Base-by-base conservation (phyloP, 2,797 vertebrate species). In the Simalia tracyae region DNA sequence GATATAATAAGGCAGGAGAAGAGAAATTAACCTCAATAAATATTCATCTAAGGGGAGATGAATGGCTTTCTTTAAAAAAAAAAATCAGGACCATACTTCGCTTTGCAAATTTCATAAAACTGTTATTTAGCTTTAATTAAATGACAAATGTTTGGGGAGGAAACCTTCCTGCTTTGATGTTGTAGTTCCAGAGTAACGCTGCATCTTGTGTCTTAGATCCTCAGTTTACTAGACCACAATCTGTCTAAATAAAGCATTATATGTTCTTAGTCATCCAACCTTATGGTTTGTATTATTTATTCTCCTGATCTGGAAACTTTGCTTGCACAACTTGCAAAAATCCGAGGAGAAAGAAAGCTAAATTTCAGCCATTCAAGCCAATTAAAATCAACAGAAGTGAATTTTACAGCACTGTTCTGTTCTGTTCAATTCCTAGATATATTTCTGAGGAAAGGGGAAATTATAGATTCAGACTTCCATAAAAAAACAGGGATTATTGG, bases 371-470 rank as follows among this genome's bases (percentile, higher is more conserved):
- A 0, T 63, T 84, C 46, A 56, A 42, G 50, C 24, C 84, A 86
- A 61, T 64, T 64, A 84, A 31, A 59, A 57, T 42, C 90, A 86
- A 42, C 50, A 68, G 54, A 91, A 42, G 63, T 64, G 61, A 59
- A 91, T 28, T 91, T 91, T 86, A 91, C 54, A 31, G 54, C 14
- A 68, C 2, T 36, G 14, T 64, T 90, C 72, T 56, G 10, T 63
- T 68, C 61, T 86, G 11, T 68, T 72, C 26, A 76, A 76, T 19
- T 31, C 59, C 54, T 86, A 72, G 31, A 86, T 64, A 68, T 68
- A 24, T 91, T 91, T 86, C 72, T 68, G 68, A 59, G 63, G 26
- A 42, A 91, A 68, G 61, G 50, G 31, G 84, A 91, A 86, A 86
- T 66, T 57, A 54, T 66, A 26, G 50, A 28, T 26, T 91, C 9